Conservation (phyloP, 2,113 vertebrate species). For the Trachemys scripta region DNA sequence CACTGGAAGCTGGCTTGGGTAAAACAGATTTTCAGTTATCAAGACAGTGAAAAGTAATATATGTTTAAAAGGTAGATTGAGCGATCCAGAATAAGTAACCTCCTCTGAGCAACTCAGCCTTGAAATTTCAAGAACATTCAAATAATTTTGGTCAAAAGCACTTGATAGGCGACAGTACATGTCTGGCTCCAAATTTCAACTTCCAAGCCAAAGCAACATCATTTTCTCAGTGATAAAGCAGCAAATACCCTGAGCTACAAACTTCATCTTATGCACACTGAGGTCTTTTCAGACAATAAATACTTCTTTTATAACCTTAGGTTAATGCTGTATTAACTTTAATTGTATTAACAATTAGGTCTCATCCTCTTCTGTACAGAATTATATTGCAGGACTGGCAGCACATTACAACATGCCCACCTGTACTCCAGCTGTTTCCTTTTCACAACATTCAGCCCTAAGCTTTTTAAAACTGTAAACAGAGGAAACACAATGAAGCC, state of each 20-base stretch:
- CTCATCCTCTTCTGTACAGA: constrained; percentile 23
- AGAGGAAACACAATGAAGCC: background rate
- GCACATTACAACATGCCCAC: background rate
- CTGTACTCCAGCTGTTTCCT: background rate
- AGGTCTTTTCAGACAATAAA: background rate
- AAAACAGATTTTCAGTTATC: background rate
- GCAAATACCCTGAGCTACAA: background rate
- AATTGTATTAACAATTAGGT: constrained; percentile 49
- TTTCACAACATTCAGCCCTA: background rate
- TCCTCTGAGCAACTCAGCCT: background rate
- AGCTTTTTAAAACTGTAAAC: background rate
- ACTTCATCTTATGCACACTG: background rate
- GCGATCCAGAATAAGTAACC: too few relatives aligned
- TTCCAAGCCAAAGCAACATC: background rate
- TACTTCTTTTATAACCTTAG: background rate
- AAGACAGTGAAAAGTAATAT: background rate
- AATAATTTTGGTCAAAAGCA: background rate
- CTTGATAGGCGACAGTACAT: background rate
- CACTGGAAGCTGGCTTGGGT: background rate
- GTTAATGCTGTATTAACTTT: background rate
- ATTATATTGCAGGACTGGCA: background rate
- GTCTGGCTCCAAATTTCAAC: background rate
- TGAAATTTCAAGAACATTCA: background rate
- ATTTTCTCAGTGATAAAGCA: background rate
- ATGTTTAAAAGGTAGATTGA: background rate